Evolutionary conservation across 2,888 invertebrate genomes (phyloP).

Genomic region (Lycia hirtaria): DNA sequence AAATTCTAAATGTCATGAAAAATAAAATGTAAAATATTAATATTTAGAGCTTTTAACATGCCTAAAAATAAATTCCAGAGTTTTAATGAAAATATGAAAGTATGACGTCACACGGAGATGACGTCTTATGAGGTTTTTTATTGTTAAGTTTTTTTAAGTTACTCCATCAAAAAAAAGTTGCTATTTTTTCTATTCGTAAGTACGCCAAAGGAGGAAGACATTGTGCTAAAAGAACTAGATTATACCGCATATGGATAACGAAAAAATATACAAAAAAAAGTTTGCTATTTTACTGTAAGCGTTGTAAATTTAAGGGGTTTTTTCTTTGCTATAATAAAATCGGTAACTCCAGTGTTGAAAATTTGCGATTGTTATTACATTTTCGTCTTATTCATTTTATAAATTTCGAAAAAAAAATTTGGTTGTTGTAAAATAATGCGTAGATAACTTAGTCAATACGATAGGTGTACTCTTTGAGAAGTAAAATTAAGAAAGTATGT

Average conservation of each 20-base stretch:
- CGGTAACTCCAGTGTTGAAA: slow-evolving; percentile 38
- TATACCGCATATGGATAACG: slow-evolving; percentile 43
- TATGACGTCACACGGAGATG: slow-evolving; percentile 44
- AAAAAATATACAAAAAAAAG: slow-evolving; percentile 60
- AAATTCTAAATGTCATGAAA: not conserved
- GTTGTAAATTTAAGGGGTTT: slow-evolving; percentile 54
- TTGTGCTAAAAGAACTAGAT: slow-evolving; percentile 52
- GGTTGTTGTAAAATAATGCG: slow-evolving; percentile 75
- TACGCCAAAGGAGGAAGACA: slow-evolving; percentile 79
- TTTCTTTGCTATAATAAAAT: slow-evolving; percentile 30
- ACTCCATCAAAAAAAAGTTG: slow-evolving; percentile 60
- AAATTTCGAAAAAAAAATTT: slow-evolving; percentile 53
- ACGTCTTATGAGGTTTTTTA: slow-evolving; percentile 55
- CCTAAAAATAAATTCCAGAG: slow-evolving; percentile 5
- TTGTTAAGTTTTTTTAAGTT: slow-evolving; percentile 79
- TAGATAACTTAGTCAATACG: slow-evolving; percentile 53
- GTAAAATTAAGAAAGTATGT: slow-evolving; percentile 61
- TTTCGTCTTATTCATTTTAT: slow-evolving; percentile 42
- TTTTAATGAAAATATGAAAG: slow-evolving; percentile 41
- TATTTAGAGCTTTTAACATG: not conserved
- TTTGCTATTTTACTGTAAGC: slow-evolving; percentile 62
- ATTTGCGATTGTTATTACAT: slow-evolving; percentile 44
- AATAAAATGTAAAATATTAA: not conserved
- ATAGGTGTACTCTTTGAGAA: slow-evolving; percentile 51
- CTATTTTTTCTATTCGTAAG: slow-evolving; percentile 74